Conservation (phyloP, 2,113 vertebrate genomes). For the Leptocoma aspasia region DNA sequence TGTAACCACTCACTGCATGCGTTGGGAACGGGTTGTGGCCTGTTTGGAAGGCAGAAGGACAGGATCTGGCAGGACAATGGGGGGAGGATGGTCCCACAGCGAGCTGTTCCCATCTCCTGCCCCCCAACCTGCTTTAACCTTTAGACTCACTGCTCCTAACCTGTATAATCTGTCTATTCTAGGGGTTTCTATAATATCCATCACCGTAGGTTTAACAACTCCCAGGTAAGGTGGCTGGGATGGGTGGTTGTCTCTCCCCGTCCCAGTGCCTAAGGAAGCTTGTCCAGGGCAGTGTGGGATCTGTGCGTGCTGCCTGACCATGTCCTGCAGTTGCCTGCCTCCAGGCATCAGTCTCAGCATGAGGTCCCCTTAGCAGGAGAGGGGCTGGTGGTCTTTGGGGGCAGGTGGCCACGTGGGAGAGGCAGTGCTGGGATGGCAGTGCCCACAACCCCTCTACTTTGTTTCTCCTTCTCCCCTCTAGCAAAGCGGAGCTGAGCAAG, state of each 20-base stretch:
- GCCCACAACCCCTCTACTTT: not conserved
- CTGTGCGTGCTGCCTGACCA: not conserved
- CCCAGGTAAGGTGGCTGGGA: slow-evolving; percentile 51
- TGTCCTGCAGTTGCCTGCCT: rapidly evolving
- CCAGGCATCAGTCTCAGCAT: rapidly evolving
- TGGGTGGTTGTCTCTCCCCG: not conserved
- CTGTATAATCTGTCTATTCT: slow-evolving; percentile 56
- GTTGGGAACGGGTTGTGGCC: rapidly evolving
- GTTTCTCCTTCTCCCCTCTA: rapidly evolving
- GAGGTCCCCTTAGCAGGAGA: not conserved
- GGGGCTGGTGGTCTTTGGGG: not conserved
- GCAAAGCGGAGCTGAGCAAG: rapidly evolving
- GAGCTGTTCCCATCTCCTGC: not conserved
- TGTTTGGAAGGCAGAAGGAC: not conserved
- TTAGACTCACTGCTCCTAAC: slow-evolving; percentile 44
- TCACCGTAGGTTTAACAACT: slow-evolving; percentile 54
- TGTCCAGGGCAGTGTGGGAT: rapidly evolving
- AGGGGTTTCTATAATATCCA: slow-evolving; percentile 50
- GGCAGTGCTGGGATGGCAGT: not conserved
- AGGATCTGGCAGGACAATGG: not conserved
- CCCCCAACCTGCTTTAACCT: not conserved
- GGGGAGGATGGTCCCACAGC: not conserved
- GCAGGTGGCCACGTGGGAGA: not conserved
- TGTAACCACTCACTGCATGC: slow-evolving; percentile 5
- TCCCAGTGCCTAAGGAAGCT: not conserved